Evolutionary conservation across 1,140 invertebrate species (phyloP), one percentile per base, ranked within the genome.

Genomic region (Procambarus clarkii): DNA sequence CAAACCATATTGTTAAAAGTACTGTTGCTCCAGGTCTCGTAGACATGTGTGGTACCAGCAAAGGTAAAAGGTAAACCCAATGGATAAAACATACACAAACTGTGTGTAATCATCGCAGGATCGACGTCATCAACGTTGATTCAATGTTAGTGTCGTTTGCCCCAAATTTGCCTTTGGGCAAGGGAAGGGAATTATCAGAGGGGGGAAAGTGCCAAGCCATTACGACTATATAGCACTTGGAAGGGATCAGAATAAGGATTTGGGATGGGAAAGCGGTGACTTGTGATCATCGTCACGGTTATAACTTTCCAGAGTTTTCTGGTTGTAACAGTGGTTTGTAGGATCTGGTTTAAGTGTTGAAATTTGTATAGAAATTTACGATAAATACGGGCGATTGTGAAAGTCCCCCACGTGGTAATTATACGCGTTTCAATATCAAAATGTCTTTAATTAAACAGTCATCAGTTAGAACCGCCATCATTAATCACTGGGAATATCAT

Each of bases 321-420:
- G 69, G 69, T 74, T 74, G 69, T 74, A 15, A 74, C 4, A 74
- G 34, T 74, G 69, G 69, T 74, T 74, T 74, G n/a, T 34, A 74
- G 34, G 69, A 74, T 74, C 69, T 74, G 69, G 69, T 74, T 74
- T 74, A 74, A 74, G 24, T 74, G 69, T 74, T 74, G 21, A 24
- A 74, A 74, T 8, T 64, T 74, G 24, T 74, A 74, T 9, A 34
- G 5, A 7, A 74, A 74, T 4, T 54, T 54, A 34, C 24, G 11
- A 34, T 7, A 74, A 34, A 34, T 74, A 74, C 34, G 7, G 69
- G 69, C 21, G n/a, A 34, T 8, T 34, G 8, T 34, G 5, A 34
- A 34, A 5, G 69, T 74, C n/a, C 24, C 69, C 69, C 15, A 34
- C 34, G n/a, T 74, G 34, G 5, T 74, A 74, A 34, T 74, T 74